Evolutionary conservation across 1,140 invertebrate species (phyloP), one percentile per base, ranked within the genome.

Genomic region (Drosophila subobscura): DNA sequence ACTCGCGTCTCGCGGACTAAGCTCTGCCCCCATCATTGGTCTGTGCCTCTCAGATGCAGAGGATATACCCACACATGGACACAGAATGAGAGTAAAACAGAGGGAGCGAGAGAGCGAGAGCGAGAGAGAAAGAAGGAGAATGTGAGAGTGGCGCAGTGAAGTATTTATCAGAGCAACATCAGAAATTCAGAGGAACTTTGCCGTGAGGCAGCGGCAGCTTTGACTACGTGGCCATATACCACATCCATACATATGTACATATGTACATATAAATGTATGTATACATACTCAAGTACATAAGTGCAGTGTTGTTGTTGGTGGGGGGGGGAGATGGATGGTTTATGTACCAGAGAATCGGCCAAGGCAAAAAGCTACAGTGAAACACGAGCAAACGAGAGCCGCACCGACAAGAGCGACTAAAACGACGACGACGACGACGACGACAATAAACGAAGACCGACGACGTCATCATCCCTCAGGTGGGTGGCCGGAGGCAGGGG

Each of bases 91-190:
- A 20, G 10, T 20, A 40, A 25, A 44, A 4, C 20, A 49, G 55
- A 47, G 23, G 12, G n/a, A 14, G 5, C 16, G 25, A 16, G 44
- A 40, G 29, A 14, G n/a, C 3, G 61, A 55, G 16, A 4, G 14
- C 2, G n/a, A 51, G 14, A 2, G 50, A 20, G 16, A 16, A 25
- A 47, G 50, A 16, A 20, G 44, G 33, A 27, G 51, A 40, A 45
- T 41, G 56, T 45, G 50, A 45, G 61, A 49, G 68, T 79, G 70
- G 71, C 77, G 72, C 55, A 73, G 59, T 59, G 64, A 80, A 89
- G 85, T 89, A 89, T 89, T 89, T 89, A 89, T 89, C 85, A 89
- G 80, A 89, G 79, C 59, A 89, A 89, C 85, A 89, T 89, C 85
- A 89, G 85, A 84, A 89, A 89, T 89, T 89, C 85, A 89, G 85